Base-by-base conservation (phyloP, 2,888 invertebrate species). In the Mellilla xanthometata region DNA sequence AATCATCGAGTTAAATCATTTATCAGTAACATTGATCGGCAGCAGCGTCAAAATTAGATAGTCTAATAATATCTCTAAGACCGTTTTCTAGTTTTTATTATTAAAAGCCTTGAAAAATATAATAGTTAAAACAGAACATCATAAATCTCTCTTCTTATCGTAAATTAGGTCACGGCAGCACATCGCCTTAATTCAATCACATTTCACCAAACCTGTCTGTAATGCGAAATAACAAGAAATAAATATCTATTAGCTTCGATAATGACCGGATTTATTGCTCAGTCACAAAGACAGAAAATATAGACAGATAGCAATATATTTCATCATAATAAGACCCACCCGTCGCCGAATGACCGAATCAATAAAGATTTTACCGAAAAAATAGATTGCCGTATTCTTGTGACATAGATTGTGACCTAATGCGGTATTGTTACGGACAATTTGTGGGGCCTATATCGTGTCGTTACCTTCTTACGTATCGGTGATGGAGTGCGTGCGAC, bases 371-470 rank as follows among this genome's bases (percentile, higher is more conserved):
- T 63, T 58, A 49, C 52, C 41, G 52, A 57, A 70, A 70, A 68
- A 70, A 61, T 61, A 65, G 65, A 68, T 68, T 63, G 65, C 58
- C 60, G 52, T 72, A 69, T 70, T 63, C 57, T 61, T 66, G 61
- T 62, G 63, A 68, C 68, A 67, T 72, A 70, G 70, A 73, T 73
- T 73, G 68, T 76, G 75, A 76, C 69, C 73, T 78, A 78, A 77
- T 74, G 74, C 76, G 72, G 75, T 71, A 73, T 72, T 76, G 78
- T 79, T 75, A 76, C 73, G 72, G 71, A 62, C 77, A 76, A 79
- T 80, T 80, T 77, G 76, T 75, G 62, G 62, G 63, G 65, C 62
- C 72, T 68, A 67, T 62, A 62, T 71, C 59, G 51, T 59, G 62
- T 69, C 66, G 65, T 72, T 70, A 68, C 76, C 44, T 74, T 78